Conservation (phyloP, 1,140 invertebrate genomes). For the Trypoxylus dichotomus region DNA sequence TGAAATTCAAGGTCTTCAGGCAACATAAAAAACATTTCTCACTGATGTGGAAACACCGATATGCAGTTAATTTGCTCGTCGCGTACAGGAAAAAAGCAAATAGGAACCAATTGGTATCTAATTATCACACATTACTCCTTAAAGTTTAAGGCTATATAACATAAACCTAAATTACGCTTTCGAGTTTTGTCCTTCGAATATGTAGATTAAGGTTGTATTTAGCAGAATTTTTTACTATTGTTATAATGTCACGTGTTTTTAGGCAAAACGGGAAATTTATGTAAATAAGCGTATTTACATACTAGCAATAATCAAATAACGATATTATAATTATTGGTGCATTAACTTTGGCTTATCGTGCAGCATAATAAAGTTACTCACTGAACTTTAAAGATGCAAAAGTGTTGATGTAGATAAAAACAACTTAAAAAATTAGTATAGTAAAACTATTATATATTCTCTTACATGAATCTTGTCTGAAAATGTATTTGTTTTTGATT, state of each 20-base stretch:
- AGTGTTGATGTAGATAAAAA: no score
- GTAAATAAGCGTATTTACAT: conserved; percentile 1
- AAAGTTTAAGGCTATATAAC: background rate
- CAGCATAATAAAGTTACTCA: no score
- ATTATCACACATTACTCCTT: background rate
- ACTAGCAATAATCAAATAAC: background rate
- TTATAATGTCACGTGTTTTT: background rate
- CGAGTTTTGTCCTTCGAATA: background rate
- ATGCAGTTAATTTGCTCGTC: background rate
- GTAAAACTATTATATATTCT: no score
- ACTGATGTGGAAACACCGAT: background rate
- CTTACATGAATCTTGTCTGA: no score
- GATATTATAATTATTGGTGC: no score
- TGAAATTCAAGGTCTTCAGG: background rate
- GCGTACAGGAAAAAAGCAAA: background rate
- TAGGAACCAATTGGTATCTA: background rate
- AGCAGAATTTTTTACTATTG: background rate
- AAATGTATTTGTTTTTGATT: no score
- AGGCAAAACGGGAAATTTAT: background rate
- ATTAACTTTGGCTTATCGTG: no score
- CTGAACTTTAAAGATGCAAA: no score
- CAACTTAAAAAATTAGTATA: no score
- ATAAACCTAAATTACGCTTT: background rate
- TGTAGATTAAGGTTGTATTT: background rate
- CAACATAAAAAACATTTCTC: background rate